Percentiles rank a stretch among this genome's conserved stretches.
Conservation (phyloP, 2,888 invertebrate species). For the Ariolimax columbianus region DNA sequence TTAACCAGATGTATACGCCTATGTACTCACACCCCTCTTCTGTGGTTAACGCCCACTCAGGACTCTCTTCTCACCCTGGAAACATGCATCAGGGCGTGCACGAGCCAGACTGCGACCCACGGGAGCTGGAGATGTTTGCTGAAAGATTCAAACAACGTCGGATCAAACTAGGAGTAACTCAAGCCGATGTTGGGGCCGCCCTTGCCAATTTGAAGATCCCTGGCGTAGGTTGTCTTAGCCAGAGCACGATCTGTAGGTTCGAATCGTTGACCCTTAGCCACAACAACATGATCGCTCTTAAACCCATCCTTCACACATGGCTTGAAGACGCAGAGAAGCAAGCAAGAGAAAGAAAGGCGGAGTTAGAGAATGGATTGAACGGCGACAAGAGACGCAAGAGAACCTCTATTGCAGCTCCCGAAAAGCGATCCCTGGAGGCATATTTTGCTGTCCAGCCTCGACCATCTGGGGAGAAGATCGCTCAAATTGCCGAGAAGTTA, state of each 20-base stretch:
- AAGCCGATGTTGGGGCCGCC: conserved; percentile 98
- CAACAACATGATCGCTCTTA: conserved; percentile 99
- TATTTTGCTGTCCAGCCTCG: conserved; percentile 99
- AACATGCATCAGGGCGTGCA: conserved; percentile 74
- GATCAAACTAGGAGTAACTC: conserved; percentile 98
- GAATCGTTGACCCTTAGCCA: conserved; percentile 98
- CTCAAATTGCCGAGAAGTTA: conserved; percentile 98
- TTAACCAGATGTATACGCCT: conserved; percentile 87
- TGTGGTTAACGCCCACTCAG: conserved; percentile 81
- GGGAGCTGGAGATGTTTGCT: conserved; percentile 99
- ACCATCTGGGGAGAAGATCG: conserved; percentile 99
- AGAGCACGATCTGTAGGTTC: conserved; percentile 99
- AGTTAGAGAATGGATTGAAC: conserved; percentile 80
- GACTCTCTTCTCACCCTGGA: conserved; percentile 84
- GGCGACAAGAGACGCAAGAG: conserved; percentile 96
- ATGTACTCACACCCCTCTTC: conserved; percentile 78
- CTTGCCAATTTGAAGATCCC: conserved; percentile 98
- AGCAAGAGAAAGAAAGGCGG: conserved; percentile 74
- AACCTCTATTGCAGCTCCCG: conserved; percentile 99
- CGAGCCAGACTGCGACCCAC: conserved; percentile 81
- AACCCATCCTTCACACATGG: conserved; percentile 99
- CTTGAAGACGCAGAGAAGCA: conserved; percentile 91
- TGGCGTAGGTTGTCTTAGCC: conserved; percentile 98
- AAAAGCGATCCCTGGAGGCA: conserved; percentile 96
- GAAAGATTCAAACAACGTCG: conserved; percentile 99